A percentile compares a stretch with the other conserved stretches of the same genome.
These are phyloP conservation scores for Arctopsyche grandis DNA, from an alignment of 1,140 invertebrate genomes.

Conservation along the genomic window DNA sequence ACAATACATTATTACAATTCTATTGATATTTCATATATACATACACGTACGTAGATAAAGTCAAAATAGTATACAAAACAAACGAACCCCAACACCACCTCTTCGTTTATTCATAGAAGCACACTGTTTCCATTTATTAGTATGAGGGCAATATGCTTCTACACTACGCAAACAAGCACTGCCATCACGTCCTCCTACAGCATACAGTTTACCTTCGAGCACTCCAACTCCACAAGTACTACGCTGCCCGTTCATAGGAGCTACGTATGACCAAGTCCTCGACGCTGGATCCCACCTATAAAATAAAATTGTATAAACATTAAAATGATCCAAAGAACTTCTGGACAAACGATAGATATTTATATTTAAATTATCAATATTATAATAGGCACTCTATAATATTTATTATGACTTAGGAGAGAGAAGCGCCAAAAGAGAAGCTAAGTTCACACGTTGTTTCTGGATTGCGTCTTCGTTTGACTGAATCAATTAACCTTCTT, in stretches of 20 bases:
- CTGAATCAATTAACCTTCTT: too few relatives aligned
- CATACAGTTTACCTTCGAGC: conserved; percentile 87
- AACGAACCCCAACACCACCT: conserved; percentile 82
- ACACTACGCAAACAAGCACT: conserved; percentile 90
- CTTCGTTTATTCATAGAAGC: conserved; percentile 89
- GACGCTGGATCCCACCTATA: conserved; percentile 87
- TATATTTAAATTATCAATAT: conserved; percentile 24
- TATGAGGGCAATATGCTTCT: conserved; percentile 92
- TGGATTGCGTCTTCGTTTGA: too few relatives aligned
- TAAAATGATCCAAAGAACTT: too few relatives aligned
- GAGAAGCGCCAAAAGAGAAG: not conserved
- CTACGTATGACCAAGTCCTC: conserved; percentile 87
- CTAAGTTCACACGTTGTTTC: too few relatives aligned
- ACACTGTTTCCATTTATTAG: conserved; percentile 88
- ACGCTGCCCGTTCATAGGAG: conserved; percentile 85
- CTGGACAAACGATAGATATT: too few relatives aligned
- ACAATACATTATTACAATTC: too few relatives aligned
- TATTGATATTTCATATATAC: not conserved
- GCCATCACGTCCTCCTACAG: conserved; percentile 92
- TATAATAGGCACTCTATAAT: too few relatives aligned
- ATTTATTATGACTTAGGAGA: not conserved
- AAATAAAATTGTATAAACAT: not conserved
- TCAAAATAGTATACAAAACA: not conserved
- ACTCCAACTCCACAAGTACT: conserved; percentile 91
- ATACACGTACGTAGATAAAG: not conserved